Conservation (phyloP, 1,140 invertebrate genomes). For the Paraescarpia echinospica region DNA sequence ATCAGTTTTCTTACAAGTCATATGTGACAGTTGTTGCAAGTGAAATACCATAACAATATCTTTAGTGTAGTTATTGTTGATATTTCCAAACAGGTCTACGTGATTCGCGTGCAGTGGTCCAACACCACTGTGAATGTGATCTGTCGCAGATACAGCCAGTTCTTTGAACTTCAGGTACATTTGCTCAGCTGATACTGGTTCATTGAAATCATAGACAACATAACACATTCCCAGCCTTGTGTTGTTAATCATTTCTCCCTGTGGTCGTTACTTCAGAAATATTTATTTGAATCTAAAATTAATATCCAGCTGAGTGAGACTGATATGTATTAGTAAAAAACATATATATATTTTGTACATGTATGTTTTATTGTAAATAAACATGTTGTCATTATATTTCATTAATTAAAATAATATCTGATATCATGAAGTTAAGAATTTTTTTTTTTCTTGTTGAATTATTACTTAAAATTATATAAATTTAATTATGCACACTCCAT, state of each 20-base stretch:
- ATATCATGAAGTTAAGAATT: too few relatives aligned
- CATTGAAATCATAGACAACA: neutral
- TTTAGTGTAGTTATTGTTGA: neutral
- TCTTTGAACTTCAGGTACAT: neutral
- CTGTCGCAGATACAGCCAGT: neutral
- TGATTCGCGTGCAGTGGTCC: neutral
- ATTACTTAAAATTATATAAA: neutral
- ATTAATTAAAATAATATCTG: neutral
- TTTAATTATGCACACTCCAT: neutral
- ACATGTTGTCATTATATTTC: neutral
- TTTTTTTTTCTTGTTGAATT: neutral
- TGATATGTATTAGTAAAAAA: too few relatives aligned
- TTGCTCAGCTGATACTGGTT: neutral
- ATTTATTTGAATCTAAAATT: neutral
- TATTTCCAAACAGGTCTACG: neutral
- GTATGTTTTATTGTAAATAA: neutral
- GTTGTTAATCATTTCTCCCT: neutral
- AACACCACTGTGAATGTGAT: neutral
- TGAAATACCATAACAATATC: neutral
- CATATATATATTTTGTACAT: neutral
- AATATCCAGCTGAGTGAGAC: neutral
- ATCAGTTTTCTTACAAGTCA: neutral
- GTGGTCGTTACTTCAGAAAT: neutral
- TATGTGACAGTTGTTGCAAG: neutral
- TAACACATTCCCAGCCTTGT: neutral